Conservation (phyloP, 2,797 vertebrate species). For the Furcifer pardalis region DNA sequence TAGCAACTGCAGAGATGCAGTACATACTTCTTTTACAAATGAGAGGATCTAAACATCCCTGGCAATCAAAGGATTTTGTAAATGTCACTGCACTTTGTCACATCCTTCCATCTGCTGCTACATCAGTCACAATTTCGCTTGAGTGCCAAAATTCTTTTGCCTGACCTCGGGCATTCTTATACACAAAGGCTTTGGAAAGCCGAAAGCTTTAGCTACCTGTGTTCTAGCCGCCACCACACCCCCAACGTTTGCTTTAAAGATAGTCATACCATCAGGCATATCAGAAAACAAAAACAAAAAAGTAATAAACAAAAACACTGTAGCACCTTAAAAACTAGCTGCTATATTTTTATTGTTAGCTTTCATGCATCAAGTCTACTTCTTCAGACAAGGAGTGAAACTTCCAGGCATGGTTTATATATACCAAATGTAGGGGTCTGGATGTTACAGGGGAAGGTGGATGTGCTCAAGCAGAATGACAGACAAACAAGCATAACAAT, state of each 20-base stretch:
- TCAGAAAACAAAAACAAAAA: too few relatives aligned
- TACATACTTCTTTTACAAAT: slow-evolving; percentile 31
- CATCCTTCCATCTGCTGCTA: slow-evolving; percentile 49
- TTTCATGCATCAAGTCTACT: too few relatives aligned
- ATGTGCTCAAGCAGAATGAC: too few relatives aligned
- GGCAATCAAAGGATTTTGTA: slow-evolving; percentile 60
- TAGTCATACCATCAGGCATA: neutral
- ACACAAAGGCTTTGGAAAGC: slow-evolving; percentile 42
- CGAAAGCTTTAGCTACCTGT: slow-evolving; percentile 45
- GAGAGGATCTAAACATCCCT: slow-evolving; percentile 49
- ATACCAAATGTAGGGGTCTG: too few relatives aligned
- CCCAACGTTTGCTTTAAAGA: neutral
- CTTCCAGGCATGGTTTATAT: too few relatives aligned
- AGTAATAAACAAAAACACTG: too few relatives aligned
- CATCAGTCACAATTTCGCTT: slow-evolving; percentile 36
- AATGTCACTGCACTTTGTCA: slow-evolving; percentile 69
- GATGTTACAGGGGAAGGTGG: too few relatives aligned
- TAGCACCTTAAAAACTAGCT: too few relatives aligned
- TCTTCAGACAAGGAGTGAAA: too few relatives aligned
- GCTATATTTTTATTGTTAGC: too few relatives aligned
- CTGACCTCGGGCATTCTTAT: slow-evolving; percentile 45
- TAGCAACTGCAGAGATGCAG: slow-evolving; percentile 41
- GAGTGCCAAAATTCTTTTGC: slow-evolving; percentile 43
- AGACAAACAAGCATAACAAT: too few relatives aligned
- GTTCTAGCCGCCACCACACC: slow-evolving; percentile 32